Conservation (phyloP, 2,888 invertebrate genomes). For the Patella caerulea region DNA sequence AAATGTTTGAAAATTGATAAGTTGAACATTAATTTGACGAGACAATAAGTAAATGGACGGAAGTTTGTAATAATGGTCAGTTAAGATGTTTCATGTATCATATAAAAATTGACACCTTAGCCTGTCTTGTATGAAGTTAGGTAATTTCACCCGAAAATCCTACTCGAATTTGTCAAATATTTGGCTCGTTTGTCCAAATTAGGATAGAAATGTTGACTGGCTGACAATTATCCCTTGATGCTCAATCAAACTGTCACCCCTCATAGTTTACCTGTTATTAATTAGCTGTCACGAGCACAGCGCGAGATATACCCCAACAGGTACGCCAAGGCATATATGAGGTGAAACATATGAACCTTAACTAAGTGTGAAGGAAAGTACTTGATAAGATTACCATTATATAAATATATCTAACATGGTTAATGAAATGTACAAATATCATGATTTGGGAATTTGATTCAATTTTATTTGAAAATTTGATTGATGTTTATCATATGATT, state of each 20-base stretch:
- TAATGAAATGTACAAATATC: no score
- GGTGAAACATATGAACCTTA: no score
- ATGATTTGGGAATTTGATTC: no score
- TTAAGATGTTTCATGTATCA: not conserved
- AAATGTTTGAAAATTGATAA: no score
- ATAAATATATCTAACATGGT: no score
- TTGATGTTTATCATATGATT: no score
- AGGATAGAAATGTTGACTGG: constrained; percentile 2
- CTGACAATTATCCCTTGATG: constrained; percentile 3
- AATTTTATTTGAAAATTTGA: no score
- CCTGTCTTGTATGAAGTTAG: not conserved
- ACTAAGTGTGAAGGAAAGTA: no score
- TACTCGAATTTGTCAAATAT: constrained; percentile 3
- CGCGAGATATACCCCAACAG: not conserved
- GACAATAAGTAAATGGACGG: no score
- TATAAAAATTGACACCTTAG: not conserved
- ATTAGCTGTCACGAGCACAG: not conserved
- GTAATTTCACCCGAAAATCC: not conserved
- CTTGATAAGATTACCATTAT: no score
- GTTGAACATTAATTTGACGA: no score
- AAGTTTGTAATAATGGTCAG: no score
- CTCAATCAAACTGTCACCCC: constrained; percentile 9
- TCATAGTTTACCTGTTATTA: not conserved
- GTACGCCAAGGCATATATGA: not conserved
- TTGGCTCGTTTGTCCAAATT: constrained; percentile 7